A percentile compares a stretch with the other conserved stretches of the same genome.
Evolutionary conservation across 1,140 invertebrate species (phyloP).

Genomic region (Tetramorium alpestre): DNA sequence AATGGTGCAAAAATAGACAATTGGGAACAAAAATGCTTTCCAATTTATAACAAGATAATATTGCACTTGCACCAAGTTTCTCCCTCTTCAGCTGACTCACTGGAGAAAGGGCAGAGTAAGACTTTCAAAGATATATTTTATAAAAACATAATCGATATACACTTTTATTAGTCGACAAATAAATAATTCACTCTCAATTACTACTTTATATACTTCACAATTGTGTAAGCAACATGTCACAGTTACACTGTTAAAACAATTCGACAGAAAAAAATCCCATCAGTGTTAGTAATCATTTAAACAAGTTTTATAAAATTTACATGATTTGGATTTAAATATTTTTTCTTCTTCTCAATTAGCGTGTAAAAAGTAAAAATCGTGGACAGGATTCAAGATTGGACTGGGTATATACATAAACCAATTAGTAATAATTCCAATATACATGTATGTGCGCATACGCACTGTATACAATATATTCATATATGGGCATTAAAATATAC

Average conservation of each 20-base stretch:
- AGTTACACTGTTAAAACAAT: neutral
- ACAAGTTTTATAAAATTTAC: conserved; percentile 14
- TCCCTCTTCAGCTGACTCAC: neutral
- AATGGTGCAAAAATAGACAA: no score
- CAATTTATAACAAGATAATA: neutral
- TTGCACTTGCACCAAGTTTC: neutral
- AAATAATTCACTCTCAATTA: neutral
- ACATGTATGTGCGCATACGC: conserved; percentile 57
- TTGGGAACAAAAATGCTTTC: neutral
- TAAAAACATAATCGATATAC: neutral
- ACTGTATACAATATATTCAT: conserved; percentile 71
- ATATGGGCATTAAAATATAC: conserved; percentile 78
- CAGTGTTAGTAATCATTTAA: neutral
- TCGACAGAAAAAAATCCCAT: neutral
- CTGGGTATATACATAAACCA: conserved; percentile 52
- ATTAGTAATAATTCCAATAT: conserved; percentile 65
- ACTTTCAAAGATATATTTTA: neutral
- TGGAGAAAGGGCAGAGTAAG: neutral
- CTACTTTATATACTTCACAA: neutral
- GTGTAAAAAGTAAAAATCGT: neutral
- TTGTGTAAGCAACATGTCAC: neutral
- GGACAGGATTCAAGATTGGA: conserved; percentile 16
- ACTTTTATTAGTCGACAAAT: neutral
- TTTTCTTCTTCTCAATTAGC: neutral
- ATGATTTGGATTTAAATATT: neutral